Conservation (phyloP, 2,113 vertebrate species). For the Phodopus roborovskii region DNA sequence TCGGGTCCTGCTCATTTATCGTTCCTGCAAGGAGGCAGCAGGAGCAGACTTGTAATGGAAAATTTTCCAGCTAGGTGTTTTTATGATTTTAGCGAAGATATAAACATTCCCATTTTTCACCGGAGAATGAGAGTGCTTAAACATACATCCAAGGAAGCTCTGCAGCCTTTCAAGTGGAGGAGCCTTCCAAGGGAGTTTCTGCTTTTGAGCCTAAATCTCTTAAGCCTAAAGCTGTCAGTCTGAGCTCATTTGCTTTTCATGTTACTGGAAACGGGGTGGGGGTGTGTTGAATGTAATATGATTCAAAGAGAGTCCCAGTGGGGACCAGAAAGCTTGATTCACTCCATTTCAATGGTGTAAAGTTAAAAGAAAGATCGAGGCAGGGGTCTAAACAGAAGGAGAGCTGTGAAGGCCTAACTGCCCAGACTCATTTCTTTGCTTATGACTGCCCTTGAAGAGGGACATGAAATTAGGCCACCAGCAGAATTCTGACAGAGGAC, state of each 20-base stretch:
- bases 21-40: conserved; percentile 67
- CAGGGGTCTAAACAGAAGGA: neutral
- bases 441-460: neutral
- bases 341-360: neutral
- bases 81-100: conserved; percentile 52
- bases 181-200: neutral
- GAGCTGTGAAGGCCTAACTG: neutral
- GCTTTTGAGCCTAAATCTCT: neutral
- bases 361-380: conserved; percentile 14
- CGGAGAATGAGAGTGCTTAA: conserved; percentile 25
- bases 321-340: neutral
- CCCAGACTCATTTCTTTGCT: neutral
- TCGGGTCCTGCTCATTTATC: conserved; percentile 70
- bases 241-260: conserved; percentile 31
- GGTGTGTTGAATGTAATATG: conserved; percentile 23
- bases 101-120: conserved; percentile 50
- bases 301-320: conserved; percentile 7
- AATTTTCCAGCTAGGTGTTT: conserved; percentile 56
- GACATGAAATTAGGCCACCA: fast-evolving
- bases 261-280: neutral
- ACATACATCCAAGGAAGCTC: neutral
- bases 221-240: neutral
- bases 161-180: neutral
- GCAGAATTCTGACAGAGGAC: neutral
- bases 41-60: conserved; percentile 61